Conservation (phyloP, 2,888 invertebrate genomes). For the Antheraea assamensis region DNA sequence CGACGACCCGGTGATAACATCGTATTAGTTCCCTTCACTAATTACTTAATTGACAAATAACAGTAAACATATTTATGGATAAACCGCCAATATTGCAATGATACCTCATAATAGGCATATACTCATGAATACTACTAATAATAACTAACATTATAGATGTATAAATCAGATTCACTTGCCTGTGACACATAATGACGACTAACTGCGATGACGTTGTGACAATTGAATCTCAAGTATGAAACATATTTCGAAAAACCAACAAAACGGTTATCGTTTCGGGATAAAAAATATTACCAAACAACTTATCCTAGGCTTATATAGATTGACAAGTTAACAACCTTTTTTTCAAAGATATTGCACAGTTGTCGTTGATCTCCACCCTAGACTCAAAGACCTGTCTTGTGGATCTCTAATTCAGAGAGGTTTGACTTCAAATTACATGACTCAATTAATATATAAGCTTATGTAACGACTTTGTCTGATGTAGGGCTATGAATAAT, state of each 20-base stretch:
- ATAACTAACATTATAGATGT: not conserved
- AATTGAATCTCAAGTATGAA: not conserved
- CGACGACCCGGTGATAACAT: constrained; percentile 19
- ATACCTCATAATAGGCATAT: not conserved
- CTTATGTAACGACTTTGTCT: not conserved
- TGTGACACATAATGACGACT: not conserved
- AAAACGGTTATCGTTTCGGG: not conserved
- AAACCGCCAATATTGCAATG: not conserved
- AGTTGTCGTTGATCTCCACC: no score
- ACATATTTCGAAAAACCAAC: not conserved
- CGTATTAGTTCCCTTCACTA: constrained; percentile 28
- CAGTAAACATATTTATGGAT: not conserved
- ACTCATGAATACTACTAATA: no score
- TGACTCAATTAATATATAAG: not conserved
- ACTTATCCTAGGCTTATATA: no score
- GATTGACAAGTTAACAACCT: no score
- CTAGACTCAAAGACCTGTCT: no score
- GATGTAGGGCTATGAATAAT: not conserved
- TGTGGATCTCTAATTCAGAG: no score
- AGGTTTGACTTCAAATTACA: not conserved
- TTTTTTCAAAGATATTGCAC: no score
- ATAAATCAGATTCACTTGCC: not conserved
- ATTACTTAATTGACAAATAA: constrained; percentile 29
- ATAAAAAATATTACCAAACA: no score
- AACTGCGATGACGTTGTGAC: not conserved